Evolutionary conservation across 2,797 vertebrate genomes (phyloP).

Genomic region (Melanotaenia trifasciata): DNA sequence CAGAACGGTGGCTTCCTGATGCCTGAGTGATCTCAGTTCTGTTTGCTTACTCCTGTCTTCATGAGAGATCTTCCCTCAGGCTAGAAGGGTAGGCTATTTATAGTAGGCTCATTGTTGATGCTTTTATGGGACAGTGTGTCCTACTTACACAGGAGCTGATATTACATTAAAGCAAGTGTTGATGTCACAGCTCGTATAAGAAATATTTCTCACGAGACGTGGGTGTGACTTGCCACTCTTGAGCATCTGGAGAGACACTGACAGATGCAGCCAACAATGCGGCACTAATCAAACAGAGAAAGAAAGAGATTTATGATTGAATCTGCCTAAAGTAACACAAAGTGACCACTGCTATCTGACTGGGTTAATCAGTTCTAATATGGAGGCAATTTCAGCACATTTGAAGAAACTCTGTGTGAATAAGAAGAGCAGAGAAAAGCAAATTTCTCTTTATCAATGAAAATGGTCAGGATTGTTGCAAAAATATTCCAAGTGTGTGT

Average conservation of each 20-base stretch:
- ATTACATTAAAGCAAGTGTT: slow-evolving; percentile 80
- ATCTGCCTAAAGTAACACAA: slow-evolving; percentile 25
- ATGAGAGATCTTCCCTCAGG: slow-evolving; percentile 78
- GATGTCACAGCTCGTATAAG: slow-evolving; percentile 73
- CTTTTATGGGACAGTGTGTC: slow-evolving; percentile 82
- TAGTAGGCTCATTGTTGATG: slow-evolving; percentile 83
- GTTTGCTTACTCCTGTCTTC: slow-evolving; percentile 75
- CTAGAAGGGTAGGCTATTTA: slow-evolving; percentile 83
- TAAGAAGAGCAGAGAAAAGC: slow-evolving; percentile 45
- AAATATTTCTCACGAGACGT: slow-evolving; percentile 54
- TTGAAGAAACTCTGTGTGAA: slow-evolving; percentile 33
- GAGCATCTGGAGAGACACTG: slow-evolving; percentile 53
- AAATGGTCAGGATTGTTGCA: slow-evolving; percentile 46
- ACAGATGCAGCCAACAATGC: slow-evolving; percentile 40
- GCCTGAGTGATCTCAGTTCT: slow-evolving; percentile 67
- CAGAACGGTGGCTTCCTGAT: slow-evolving; percentile 51
- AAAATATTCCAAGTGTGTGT: slow-evolving; percentile 29
- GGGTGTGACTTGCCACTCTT: slow-evolving; percentile 28
- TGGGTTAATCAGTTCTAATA: slow-evolving; percentile 50
- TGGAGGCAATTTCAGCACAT: slow-evolving; percentile 42
- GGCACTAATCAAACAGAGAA: slow-evolving; percentile 25
- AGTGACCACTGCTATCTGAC: slow-evolving; percentile 39
- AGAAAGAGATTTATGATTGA: slow-evolving; percentile 34
- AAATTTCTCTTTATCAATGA: slow-evolving; percentile 49
- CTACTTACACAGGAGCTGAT: slow-evolving; percentile 81